These are phyloP conservation scores for Pantherophis guttatus DNA, from an alignment of 2,113 vertebrate species.

Conservation along the genomic window DNA sequence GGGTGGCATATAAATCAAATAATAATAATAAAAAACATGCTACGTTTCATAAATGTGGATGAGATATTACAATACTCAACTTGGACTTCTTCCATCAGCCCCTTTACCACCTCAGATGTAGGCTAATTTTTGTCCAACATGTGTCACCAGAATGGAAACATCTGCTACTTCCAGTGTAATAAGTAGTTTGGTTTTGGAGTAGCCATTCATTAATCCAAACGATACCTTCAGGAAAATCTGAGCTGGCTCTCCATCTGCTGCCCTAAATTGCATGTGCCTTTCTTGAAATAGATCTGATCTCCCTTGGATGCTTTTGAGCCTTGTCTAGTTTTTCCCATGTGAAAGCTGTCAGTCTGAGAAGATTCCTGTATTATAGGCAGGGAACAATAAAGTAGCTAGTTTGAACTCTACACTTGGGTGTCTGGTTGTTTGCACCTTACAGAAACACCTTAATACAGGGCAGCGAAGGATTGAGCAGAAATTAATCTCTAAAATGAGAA, in stretches of 20 bases:
- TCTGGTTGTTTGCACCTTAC: not conserved
- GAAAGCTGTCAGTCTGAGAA: not conserved
- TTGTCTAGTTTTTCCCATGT: no score
- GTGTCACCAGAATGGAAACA: not conserved
- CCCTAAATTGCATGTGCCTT: not conserved
- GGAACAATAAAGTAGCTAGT: not conserved
- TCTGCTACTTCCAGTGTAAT: not conserved
- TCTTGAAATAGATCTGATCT: not conserved
- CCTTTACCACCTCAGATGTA: not conserved
- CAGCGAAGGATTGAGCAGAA: not conserved
- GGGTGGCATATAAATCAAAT: no score
- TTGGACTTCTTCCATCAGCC: not conserved
- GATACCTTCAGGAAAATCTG: not conserved
- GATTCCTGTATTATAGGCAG: not conserved
- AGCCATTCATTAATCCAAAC: not conserved
- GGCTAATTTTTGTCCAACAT: not conserved
- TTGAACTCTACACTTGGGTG: not conserved
- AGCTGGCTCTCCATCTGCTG: not conserved
- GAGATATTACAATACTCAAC: not conserved
- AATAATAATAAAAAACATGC: no score
- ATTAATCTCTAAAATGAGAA: not conserved
- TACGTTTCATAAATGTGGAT: not conserved
- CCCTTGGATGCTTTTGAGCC: no score
- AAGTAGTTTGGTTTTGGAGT: not conserved
- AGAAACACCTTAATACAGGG: not conserved